Evolutionary conservation across 2,113 vertebrate genomes (phyloP), one percentile per base, ranked within the genome.

Genomic region (Nansenia antarctica): DNA sequence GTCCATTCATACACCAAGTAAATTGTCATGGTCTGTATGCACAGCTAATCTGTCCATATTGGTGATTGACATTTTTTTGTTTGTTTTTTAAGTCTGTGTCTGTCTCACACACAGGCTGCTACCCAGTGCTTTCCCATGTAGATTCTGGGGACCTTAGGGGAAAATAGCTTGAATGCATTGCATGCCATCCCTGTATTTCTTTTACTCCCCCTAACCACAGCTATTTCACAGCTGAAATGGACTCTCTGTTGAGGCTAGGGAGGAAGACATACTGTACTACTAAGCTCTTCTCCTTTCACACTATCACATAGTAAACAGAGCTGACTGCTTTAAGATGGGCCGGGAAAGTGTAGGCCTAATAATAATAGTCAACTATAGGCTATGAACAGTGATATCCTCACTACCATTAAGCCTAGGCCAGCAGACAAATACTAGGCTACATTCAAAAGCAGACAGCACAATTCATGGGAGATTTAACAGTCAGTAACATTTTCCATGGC

Each of bases 131-230:
- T 67, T 77, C 49, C 62, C 69, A 72, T 65, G 53, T 78, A 82
- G 73, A 79, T 80, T 80, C 57, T 68, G 24, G 57, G 74, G 67
- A 67, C n/a, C n/a, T 47, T 18, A 80, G 80, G 83, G 85, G 85
- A 90, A n/a, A 89, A 90, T 84, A 82, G 76, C 77, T 80, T 39
- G 60, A 82, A 85, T 85, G 65, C 66, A 67, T 68, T 57, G 53
- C 49, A 69, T 69, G 31, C 31, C 59, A 55, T 35, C 60, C 54
- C 60, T 20, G 22, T 64, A 20, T 72, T 84, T 85, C 83, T 85
- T 68, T 22, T 58, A 53, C 59, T 80, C 77, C 73, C 76, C 70
- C 77, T 73, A 73, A 86, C 85, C 89, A 84, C 86, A 90, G 79
- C 77, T 87, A 88, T 89, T 89, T 88, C 84, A 86, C 85, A 84